phyloP scores from a whole-genome alignment of 1,140 invertebrate genomes.

The Papilio xuthus region DNA sequence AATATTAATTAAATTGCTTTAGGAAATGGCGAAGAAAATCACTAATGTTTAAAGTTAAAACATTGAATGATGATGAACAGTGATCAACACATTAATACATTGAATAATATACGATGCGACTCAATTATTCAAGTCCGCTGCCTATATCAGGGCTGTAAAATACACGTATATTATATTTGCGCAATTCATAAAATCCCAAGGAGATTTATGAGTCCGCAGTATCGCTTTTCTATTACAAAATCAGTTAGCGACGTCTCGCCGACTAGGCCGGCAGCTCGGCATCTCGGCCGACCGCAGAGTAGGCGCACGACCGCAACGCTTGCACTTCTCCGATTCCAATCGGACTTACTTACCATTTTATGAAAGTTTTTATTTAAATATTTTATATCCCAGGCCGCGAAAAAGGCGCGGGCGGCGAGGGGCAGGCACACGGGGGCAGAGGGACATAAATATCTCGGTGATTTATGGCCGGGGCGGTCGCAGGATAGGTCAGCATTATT shows the following conservation, averaged over 20 bases:
- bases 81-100: no score
- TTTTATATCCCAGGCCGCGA: slow-evolving; percentile 73
- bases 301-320: slow-evolving; percentile 63
- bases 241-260: slow-evolving; percentile 58
- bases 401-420: slow-evolving; percentile 58
- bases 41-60: neutral
- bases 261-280: slow-evolving; percentile 48
- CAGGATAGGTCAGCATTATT: slow-evolving; percentile 82
- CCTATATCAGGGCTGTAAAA: slow-evolving; percentile 14
- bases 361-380: slow-evolving; percentile 80
- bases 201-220: slow-evolving; percentile 42
- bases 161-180: slow-evolving; percentile 14
- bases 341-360: slow-evolving; percentile 77
- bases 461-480: slow-evolving; percentile 79
- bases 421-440: slow-evolving; percentile 59
- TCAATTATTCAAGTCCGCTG: slow-evolving; percentile 9
- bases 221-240: slow-evolving; percentile 55
- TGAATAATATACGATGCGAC: neutral
- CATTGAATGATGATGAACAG: no score
- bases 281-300: slow-evolving; percentile 65
- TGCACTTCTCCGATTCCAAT: slow-evolving; percentile 71
- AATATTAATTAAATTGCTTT: no score
- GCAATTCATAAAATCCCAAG: slow-evolving; percentile 36
- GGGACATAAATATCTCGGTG: slow-evolving; percentile 81
- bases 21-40: no score